A percentile compares a stretch with the other conserved stretches of the same genome.
Evolutionary conservation across 1,140 invertebrate genomes (phyloP).

Genomic region (Sipha flava): DNA sequence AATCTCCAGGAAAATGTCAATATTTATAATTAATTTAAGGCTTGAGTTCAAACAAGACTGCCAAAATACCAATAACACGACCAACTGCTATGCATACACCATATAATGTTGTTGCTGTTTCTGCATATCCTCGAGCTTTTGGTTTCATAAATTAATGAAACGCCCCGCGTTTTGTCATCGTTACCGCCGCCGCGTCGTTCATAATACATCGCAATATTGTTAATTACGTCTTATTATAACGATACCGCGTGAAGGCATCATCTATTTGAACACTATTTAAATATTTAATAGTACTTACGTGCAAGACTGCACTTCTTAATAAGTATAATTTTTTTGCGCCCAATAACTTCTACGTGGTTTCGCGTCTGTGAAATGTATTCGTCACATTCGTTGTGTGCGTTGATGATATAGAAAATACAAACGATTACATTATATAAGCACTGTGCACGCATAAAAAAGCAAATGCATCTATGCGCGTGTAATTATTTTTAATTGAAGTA

Average conservation of each 20-base stretch:
- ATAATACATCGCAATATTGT: background rate
- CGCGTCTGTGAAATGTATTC: too few relatives aligned
- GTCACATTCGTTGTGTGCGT: too few relatives aligned
- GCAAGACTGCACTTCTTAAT: too few relatives aligned
- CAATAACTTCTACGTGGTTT: too few relatives aligned
- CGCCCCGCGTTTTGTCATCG: background rate
- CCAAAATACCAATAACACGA: constrained; percentile 1
- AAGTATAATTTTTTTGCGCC: too few relatives aligned
- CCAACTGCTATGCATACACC: background rate
- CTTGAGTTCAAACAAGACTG: background rate
- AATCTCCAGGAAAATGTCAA: background rate
- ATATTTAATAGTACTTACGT: too few relatives aligned
- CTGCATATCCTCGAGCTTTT: background rate
- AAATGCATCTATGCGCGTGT: too few relatives aligned
- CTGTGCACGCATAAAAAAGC: too few relatives aligned
- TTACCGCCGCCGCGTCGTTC: background rate
- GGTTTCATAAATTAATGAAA: background rate
- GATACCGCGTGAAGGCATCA: background rate
- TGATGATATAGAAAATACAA: too few relatives aligned
- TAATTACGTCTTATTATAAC: background rate
- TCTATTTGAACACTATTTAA: background rate
- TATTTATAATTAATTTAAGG: constrained; percentile 7
- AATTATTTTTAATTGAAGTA: too few relatives aligned
- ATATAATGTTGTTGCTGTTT: background rate
- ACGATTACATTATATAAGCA: too few relatives aligned